These are phyloP conservation scores for Calidris pygmaea DNA, from an alignment of 2,113 vertebrate species.

Conservation along the genomic window DNA sequence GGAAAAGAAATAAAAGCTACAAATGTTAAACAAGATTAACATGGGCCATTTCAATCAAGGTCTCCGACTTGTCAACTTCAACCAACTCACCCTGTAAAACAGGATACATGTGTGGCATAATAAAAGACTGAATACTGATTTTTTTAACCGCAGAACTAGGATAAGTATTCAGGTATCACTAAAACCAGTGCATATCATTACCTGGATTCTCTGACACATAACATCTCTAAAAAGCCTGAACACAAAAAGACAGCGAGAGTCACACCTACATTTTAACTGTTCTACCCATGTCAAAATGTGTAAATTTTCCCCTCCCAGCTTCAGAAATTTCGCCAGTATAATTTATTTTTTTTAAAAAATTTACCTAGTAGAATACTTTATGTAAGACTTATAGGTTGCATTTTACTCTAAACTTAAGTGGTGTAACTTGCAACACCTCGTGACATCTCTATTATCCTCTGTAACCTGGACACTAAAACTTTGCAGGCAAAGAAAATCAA, in stretches of 20 bases:
- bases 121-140: not conserved
- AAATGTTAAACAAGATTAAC: constrained; percentile 30
- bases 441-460: not conserved
- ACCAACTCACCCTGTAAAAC: not conserved
- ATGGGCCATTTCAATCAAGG: not conserved
- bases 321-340: not conserved
- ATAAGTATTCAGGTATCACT: not conserved
- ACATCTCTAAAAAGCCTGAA: not conserved
- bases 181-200: not conserved
- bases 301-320: not conserved
- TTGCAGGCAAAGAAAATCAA: not conserved
- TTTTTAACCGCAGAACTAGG: not conserved
- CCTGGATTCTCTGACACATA: not conserved
- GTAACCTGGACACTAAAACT: not conserved
- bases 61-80: not conserved
- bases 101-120: not conserved
- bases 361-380: not conserved
- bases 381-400: not conserved
- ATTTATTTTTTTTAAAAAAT: not conserved
- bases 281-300: not conserved
- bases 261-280: not conserved
- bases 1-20: constrained; percentile 29
- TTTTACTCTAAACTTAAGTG: not conserved
- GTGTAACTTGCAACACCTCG: not conserved
- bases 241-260: not conserved